phyloP scores from a whole-genome alignment of 2,113 vertebrate genomes.

The Nansenia antarctica region DNA sequence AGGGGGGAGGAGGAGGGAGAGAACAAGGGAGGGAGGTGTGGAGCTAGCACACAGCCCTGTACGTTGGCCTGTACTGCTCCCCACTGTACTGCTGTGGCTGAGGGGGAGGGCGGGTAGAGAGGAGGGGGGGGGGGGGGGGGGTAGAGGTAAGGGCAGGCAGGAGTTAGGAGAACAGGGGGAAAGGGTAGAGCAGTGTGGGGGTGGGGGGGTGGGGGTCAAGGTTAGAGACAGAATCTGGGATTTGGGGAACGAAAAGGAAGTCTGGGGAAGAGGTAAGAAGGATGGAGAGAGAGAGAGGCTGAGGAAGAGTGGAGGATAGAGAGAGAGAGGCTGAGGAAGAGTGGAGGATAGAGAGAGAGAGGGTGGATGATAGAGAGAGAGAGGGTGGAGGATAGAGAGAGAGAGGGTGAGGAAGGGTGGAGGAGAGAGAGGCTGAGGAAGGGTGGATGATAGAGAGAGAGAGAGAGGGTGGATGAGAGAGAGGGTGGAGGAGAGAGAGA shows the following conservation, averaged over 20 bases:
- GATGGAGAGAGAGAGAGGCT: slow-evolving; percentile 33
- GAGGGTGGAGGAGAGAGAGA: not conserved
- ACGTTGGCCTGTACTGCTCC: slow-evolving; percentile 69
- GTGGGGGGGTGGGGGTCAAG: not conserved
- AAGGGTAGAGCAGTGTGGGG: slow-evolving; percentile 12
- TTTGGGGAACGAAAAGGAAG: no score
- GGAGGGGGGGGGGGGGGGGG: slow-evolving; percentile 37
- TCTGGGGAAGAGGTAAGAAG: no score
- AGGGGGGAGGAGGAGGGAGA: slow-evolving; percentile 77
- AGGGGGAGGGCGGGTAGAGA: slow-evolving; percentile 27
- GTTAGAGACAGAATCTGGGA: no score
- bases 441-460: slow-evolving; percentile 3
- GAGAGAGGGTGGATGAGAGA: not conserved
- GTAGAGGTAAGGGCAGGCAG: slow-evolving; percentile 6
- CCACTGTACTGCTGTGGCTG: slow-evolving; percentile 38
- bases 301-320: not conserved
- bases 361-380: not conserved
- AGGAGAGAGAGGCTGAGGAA: slow-evolving; percentile 5
- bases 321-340: not conserved
- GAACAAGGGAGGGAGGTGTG: no score
- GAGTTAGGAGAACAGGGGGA: slow-evolving; percentile 11
- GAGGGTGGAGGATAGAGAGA: slow-evolving; percentile 10
- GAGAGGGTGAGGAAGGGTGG: slow-evolving; percentile 27
- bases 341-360: no score
- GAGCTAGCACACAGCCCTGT: slow-evolving; percentile 78